These are phyloP conservation scores for Adelosebastes latens DNA, from an alignment of 2,797 vertebrate genomes.

Conservation along the genomic window DNA sequence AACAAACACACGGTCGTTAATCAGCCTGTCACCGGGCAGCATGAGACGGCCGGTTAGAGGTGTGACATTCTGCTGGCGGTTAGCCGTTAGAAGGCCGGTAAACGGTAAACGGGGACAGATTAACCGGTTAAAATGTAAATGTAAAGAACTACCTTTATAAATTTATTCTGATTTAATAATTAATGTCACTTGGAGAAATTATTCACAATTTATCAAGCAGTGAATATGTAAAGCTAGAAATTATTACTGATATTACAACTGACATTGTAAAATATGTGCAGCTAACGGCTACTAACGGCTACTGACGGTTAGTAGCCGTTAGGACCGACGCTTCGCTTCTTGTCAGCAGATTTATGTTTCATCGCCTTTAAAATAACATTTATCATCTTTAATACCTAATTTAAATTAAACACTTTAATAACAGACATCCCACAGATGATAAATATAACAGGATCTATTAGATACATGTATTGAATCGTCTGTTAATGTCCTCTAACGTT, in stretches of 20 bases:
- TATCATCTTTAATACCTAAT: accelerated
- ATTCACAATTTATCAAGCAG: accelerated
- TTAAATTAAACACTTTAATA: neutral
- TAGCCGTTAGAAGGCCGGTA: slow-evolving; percentile 33
- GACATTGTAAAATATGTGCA: neutral
- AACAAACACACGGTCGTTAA: too few species aligned
- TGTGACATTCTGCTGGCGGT: neutral
- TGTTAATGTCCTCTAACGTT: too few species aligned
- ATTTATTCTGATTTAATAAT: neutral
- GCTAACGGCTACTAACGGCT: too few species aligned
- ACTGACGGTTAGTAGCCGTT: too few species aligned
- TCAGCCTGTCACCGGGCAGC: too few species aligned
- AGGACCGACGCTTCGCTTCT: too few species aligned
- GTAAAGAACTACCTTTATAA: neutral
- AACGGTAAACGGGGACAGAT: neutral
- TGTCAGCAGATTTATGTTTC: neutral
- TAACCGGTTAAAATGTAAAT: neutral
- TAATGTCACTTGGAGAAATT: accelerated
- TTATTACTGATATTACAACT: neutral
- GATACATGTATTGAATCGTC: neutral
- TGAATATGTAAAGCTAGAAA: neutral
- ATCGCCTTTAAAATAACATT: neutral
- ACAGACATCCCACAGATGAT: neutral
- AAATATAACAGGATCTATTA: too few species aligned
- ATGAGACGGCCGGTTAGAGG: too few species aligned